phyloP scores from a whole-genome alignment of 2,113 vertebrate genomes.

The Crotophaga sulcirostris region DNA sequence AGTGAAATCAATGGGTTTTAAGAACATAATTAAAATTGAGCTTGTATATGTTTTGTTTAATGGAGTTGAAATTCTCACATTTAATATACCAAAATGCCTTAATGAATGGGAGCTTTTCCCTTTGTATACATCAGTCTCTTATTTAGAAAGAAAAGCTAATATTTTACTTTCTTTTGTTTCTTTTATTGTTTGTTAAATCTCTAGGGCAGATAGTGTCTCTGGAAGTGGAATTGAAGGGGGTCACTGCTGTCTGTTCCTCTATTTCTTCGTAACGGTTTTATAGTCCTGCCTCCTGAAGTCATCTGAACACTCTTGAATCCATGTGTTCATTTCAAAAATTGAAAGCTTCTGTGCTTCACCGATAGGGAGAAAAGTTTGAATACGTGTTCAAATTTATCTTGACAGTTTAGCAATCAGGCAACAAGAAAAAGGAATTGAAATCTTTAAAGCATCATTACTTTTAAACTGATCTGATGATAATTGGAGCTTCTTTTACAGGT shows the following conservation, averaged over 20 bases:
- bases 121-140: neutral
- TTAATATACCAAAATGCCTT: neutral
- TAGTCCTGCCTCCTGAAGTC: neutral
- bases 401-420: neutral
- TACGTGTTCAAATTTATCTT: neutral
- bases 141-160: neutral
- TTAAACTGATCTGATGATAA: conserved; percentile 24
- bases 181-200: neutral
- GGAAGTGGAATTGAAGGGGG: neutral
- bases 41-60: neutral
- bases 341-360: neutral
- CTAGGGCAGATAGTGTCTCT: neutral
- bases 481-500: conserved; percentile 4
- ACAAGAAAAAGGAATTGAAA: neutral
- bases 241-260: neutral
- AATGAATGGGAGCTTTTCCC: fast-evolving
- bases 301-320: neutral
- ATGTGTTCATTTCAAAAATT: neutral
- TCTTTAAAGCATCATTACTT: neutral
- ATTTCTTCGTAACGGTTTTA: neutral
- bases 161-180: neutral
- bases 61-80: neutral
- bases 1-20: neutral
- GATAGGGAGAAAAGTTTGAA: neutral
- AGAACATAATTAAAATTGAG: neutral